These are phyloP conservation scores for Venturia canescens DNA, from an alignment of 1,140 invertebrate genomes.

Conservation along the genomic window DNA sequence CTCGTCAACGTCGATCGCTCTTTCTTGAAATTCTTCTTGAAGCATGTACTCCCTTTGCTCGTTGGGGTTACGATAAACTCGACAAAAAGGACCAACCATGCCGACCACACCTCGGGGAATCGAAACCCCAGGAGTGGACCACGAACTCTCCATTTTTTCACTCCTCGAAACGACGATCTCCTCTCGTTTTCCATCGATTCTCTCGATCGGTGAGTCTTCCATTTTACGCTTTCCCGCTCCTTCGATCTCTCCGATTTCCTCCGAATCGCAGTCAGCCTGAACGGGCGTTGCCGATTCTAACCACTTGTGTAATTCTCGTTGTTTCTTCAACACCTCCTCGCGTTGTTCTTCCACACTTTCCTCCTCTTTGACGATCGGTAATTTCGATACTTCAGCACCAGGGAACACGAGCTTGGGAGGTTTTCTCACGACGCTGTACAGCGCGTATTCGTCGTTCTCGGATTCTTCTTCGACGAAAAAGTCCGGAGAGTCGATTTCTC, in stretches of 20 bases:
- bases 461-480: conserved; percentile 15
- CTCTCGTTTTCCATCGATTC: not conserved
- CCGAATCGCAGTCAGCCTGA: not conserved
- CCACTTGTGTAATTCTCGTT: conserved; percentile 63
- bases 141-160: conserved; percentile 32
- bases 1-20: conserved; percentile 57
- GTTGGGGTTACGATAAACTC: conserved; percentile 60
- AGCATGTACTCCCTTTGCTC: conserved; percentile 65
- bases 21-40: conserved; percentile 67
- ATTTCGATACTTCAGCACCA: not conserved
- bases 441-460: conserved; percentile 54
- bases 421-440: conserved; percentile 69
- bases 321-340: conserved; percentile 49
- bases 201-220: conserved; percentile 25
- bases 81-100: conserved; percentile 64
- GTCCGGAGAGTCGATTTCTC: not conserved
- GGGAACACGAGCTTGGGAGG: conserved; percentile 47
- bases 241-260: not conserved
- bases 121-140: conserved; percentile 26
- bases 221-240: not conserved
- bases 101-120: conserved; percentile 66
- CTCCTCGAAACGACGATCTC: not conserved
- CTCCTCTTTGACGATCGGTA: conserved; percentile 27
- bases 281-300: conserved; percentile 43
- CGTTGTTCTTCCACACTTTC: not conserved